Base-by-base conservation (phyloP, 2,888 invertebrate species). In the Troilus luridus region DNA sequence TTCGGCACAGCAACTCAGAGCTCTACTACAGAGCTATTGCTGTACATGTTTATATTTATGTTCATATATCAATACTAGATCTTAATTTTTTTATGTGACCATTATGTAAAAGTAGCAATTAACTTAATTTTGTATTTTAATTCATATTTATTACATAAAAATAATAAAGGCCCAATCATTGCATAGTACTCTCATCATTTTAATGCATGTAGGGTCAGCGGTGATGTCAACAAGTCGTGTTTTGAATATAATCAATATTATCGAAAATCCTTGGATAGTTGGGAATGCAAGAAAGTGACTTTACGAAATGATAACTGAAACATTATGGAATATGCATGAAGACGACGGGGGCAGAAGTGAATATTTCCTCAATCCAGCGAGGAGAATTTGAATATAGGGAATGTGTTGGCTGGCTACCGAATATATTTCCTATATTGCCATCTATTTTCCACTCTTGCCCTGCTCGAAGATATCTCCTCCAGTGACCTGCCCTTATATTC, bases 301-400 rank as follows among this genome's bases (percentile, higher is more conserved):
- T 72, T 24, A 27, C 0, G 27, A n/a, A 64, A 72, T 27, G 72
- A 77, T 77, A 41, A 41, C 41, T 77, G 17, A 77, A 77, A 77
- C 19, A 77, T 17, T 41, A 77, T 27, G 14, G 41, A 77, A 77
- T 77, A 77, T 77, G 21, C 41, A 27, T 77, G 67, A 27, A 67
- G 67, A 14, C 3, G 67, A 41, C 27, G 19, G 72, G 72, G 41
- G 27, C 17, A 77, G 72, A 77, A 41, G 27, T 77, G 72, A 77
- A 77, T 41, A 77, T 77, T 77, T 41, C 41, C 72, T 77, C 27
- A 41, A 17, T 17, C 41, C 27, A 41, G 19, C 41, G 72, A 77
- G 72, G 72, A 41, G 72, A 27, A 77, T 77, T 77, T 77, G 27
- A 77, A 72, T 72, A 72, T 72, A 24, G 72, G 72, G 27, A 72